Evolutionary conservation across 2,113 vertebrate genomes (phyloP), one percentile per base, ranked within the genome.

Genomic region (Hippocampus zosterae): DNA sequence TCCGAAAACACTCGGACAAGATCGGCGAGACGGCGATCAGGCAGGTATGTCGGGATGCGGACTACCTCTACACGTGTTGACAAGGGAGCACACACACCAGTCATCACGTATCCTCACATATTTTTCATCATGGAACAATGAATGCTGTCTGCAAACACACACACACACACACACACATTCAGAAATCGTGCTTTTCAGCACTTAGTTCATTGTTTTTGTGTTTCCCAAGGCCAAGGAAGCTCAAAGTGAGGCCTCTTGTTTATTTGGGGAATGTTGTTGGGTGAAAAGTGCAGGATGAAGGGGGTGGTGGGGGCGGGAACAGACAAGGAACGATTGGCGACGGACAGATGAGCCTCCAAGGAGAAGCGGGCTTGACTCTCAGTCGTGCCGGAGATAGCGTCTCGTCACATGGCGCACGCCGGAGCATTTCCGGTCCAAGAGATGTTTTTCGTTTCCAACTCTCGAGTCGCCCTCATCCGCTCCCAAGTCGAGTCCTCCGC

Each of bases 1-100:
- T 99, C 88, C 94, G 97, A 33, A 99, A 97, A 73, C 97, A 99
- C 91, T 98, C 97, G 0, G 95, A 98, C 85, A 96, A 93, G 90
- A 98, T 99, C 0, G 97, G 97, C 8, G 95, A 98, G 93, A 94
- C 94, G 0, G 96, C 97, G n/a, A 96, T 99, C 91, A 96, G 93
- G 16, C 96, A 98, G 95, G 96, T 98, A 60, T 23, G 63, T 65
- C 13, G 13, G 7, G 13, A 8, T 7, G 7, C 16, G 57, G 27
- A 33, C 33, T 60, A 33, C 29, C 27, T 33, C 25, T 16, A 6
- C 57, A 2, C 27, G 29, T 18, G 27, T 60, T 29, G 57, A 60
- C 13, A 29, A 60, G 25, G 27, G 27, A 60, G 27, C 44, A 40
- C 33, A 40, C 19, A 40, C 33, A 21, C 60, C 29, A 19, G 37